A percentile compares a stretch with the other conserved stretches of the same genome.
Evolutionary conservation across 2,888 invertebrate species (phyloP).

Genomic region (Drosophila ochracea): DNA sequence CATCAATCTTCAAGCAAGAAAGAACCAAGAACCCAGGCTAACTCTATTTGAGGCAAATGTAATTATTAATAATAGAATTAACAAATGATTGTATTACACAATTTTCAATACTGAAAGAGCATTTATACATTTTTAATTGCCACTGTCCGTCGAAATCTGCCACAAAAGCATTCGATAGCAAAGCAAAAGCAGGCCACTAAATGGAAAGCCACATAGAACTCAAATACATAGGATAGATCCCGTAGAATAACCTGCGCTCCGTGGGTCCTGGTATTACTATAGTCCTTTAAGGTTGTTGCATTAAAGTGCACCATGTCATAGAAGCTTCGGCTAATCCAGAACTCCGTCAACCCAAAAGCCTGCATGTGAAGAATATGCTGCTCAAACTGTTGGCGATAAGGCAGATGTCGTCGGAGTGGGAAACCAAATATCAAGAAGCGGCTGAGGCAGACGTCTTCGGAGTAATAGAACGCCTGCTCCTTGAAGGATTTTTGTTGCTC

Average conservation of each 20-base stretch:
- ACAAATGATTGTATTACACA: neutral
- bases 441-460: slow-evolving; percentile 44
- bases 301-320: slow-evolving; percentile 49
- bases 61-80: neutral
- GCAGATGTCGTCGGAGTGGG: slow-evolving; percentile 43
- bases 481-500: slow-evolving; percentile 63
- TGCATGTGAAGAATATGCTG: slow-evolving; percentile 46
- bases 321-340: slow-evolving; percentile 47
- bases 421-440: slow-evolving; percentile 20
- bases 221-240: slow-evolving; percentile 48
- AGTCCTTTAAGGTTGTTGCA: slow-evolving; percentile 25
- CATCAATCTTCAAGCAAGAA: too few relatives aligned
- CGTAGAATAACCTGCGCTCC: slow-evolving; percentile 6
- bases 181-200: slow-evolving; percentile 34
- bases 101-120: neutral
- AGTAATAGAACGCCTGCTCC: slow-evolving; percentile 49
- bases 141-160: neutral
- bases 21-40: neutral
- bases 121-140: neutral
- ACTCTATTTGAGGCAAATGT: neutral
- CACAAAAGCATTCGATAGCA: slow-evolving; percentile 29
- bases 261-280: slow-evolving; percentile 6
- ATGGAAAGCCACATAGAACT: slow-evolving; percentile 20
- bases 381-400: slow-evolving; percentile 60
- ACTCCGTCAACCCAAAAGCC: slow-evolving; percentile 39